Conservation (phyloP, 2,888 invertebrate genomes). For the Germaria angustata region DNA sequence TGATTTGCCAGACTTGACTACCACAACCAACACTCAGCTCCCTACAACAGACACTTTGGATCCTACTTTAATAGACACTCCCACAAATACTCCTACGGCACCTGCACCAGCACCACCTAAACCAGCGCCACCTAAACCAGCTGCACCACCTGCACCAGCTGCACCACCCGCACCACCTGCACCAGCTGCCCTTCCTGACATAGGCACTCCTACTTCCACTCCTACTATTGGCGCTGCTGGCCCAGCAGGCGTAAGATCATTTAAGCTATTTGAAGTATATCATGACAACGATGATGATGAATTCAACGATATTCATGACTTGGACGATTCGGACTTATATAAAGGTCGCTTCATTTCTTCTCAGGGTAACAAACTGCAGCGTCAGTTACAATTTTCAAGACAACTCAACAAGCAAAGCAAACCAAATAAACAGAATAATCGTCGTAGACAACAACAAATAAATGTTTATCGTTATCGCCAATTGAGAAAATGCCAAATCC, state of each 20-base stretch:
- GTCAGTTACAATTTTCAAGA: neutral
- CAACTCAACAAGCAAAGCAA: neutral
- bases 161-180: too few species aligned
- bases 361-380: too few species aligned
- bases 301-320: neutral
- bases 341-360: conserved; percentile 60
- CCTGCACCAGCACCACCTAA: neutral
- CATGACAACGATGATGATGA: neutral
- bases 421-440: conserved; percentile 57
- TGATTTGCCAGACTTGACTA: neutral
- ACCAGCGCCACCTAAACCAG: too few species aligned
- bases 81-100: neutral
- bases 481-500: neutral
- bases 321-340: neutral
- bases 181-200: too few species aligned
- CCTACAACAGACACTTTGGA: neutral
- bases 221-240: too few species aligned
- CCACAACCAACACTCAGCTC: neutral
- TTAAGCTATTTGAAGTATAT: neutral
- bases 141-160: too few species aligned
- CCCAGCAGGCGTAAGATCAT: too few species aligned
- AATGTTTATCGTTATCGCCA: neutral
- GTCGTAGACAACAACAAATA: conserved; percentile 60
- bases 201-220: too few species aligned
- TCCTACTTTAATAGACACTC: neutral